Conservation (phyloP, 1,140 invertebrate species). For the Dinoponera quadriceps region DNA sequence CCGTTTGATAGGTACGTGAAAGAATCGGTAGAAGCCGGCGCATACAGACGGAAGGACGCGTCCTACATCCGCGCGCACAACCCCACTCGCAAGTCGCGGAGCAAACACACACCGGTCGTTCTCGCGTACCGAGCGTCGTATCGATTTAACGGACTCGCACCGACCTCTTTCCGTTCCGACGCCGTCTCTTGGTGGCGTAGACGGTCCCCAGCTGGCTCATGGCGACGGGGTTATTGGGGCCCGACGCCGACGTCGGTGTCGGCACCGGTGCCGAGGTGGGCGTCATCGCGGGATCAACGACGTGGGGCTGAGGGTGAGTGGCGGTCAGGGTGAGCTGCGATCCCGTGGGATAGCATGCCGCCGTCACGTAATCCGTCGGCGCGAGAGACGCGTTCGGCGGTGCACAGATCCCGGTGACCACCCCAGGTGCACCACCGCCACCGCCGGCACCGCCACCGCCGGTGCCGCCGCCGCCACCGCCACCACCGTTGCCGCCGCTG, state of each 20-base stretch:
- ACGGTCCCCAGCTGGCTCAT: constrained; percentile 97
- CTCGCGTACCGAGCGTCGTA: constrained; percentile 15
- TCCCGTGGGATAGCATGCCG: constrained; percentile 82
- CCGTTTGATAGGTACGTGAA: too few relatives aligned
- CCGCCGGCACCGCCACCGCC: constrained; percentile 72
- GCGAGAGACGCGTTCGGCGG: constrained; percentile 76
- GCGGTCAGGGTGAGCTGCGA: constrained; percentile 76
- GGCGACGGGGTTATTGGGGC: constrained; percentile 84
- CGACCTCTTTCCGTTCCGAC: constrained; percentile 97
- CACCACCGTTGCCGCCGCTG: constrained; percentile 68
- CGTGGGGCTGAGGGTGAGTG: constrained; percentile 81
- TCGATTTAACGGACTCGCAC: constrained; percentile 68
- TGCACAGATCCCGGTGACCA: constrained; percentile 81
- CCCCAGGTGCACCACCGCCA: constrained; percentile 62
- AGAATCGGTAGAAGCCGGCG: too few relatives aligned
- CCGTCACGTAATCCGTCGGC: constrained; percentile 82
- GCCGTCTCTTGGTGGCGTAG: constrained; percentile 96
- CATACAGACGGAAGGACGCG: not conserved
- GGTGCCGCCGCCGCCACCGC: constrained; percentile 64
- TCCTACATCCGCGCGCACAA: not conserved
- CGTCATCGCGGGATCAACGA: constrained; percentile 79
- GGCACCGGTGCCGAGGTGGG: constrained; percentile 79
- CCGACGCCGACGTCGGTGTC: constrained; percentile 80
- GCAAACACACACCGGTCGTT: constrained; percentile 4
- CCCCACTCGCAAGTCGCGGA: not conserved